These are phyloP conservation scores for Lithophane leautieri DNA, from an alignment of 2,888 invertebrate species.

Conservation along the genomic window DNA sequence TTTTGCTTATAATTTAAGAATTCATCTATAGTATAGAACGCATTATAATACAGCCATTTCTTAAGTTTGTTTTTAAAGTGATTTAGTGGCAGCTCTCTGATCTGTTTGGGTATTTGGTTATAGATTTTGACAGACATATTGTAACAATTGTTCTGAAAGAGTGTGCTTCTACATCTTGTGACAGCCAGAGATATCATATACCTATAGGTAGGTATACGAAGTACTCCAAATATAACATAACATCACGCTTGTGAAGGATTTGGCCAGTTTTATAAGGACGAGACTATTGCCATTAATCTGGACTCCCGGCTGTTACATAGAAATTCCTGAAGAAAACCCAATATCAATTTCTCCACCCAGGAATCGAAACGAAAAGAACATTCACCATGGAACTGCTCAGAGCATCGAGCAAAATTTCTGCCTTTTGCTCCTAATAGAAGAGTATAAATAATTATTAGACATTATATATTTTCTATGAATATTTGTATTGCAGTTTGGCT, in stretches of 20 bases:
- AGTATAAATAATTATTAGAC: neutral
- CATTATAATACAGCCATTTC: too few species aligned
- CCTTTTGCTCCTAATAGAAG: neutral
- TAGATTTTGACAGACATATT: too few species aligned
- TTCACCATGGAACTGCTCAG: neutral
- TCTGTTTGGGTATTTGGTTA: too few species aligned
- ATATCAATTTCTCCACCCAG: neutral
- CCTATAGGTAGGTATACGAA: neutral
- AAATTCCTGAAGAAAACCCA: neutral
- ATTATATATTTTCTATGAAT: neutral
- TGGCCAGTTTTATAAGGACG: neutral
- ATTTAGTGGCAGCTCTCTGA: too few species aligned
- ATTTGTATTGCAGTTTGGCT: constrained; percentile 85
- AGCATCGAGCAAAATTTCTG: neutral
- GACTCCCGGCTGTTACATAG: neutral
- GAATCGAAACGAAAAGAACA: neutral
- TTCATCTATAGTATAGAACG: too few species aligned
- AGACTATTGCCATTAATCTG: neutral
- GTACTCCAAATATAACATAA: neutral
- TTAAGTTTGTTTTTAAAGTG: too few species aligned
- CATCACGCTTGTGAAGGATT: neutral
- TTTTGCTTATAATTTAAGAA: too few species aligned
- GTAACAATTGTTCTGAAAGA: too few species aligned
- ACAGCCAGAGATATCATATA: neutral
- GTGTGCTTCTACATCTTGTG: too few species aligned